Evolutionary conservation across 2,888 invertebrate species (phyloP).

Genomic region (Lepas anatifera): DNA sequence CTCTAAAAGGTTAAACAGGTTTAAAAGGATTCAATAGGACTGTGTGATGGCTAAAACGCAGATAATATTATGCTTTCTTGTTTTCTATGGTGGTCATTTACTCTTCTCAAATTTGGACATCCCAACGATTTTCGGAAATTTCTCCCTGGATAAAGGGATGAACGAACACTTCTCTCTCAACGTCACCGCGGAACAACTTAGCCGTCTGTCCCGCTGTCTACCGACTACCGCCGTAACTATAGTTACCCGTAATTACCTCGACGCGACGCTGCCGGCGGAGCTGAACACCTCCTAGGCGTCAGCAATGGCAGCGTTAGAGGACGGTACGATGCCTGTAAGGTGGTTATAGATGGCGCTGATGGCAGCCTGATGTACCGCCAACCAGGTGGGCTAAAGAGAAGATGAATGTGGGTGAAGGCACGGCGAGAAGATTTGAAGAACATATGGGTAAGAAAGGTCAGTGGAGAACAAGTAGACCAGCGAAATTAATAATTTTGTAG

Average conservation of each 20-base stretch:
- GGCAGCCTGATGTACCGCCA: background rate
- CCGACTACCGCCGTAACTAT: background rate
- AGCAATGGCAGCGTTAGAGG: background rate
- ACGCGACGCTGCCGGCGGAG: background rate
- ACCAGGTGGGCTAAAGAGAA: background rate
- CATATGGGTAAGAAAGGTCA: too few relatives aligned
- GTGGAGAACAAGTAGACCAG: too few relatives aligned
- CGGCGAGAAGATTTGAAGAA: too few relatives aligned
- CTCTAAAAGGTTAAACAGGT: too few relatives aligned
- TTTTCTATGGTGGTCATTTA: too few relatives aligned
- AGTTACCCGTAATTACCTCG: background rate
- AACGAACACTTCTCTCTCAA: background rate
- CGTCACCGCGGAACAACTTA: background rate
- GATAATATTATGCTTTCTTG: too few relatives aligned
- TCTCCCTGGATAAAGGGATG: too few relatives aligned
- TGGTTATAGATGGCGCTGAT: background rate
- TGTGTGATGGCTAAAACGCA: too few relatives aligned
- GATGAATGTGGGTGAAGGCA: background rate
- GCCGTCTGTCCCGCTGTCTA: background rate
- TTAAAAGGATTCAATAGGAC: too few relatives aligned
- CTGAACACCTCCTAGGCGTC: background rate
- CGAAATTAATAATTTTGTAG: too few relatives aligned
- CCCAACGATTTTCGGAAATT: too few relatives aligned
- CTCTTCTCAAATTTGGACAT: too few relatives aligned
- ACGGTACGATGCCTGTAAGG: background rate